Percentiles rank a stretch among this genome's conserved stretches.
These are phyloP conservation scores for Andricus quercusramuli DNA, from an alignment of 2,888 invertebrate species.

Conservation along the genomic window DNA sequence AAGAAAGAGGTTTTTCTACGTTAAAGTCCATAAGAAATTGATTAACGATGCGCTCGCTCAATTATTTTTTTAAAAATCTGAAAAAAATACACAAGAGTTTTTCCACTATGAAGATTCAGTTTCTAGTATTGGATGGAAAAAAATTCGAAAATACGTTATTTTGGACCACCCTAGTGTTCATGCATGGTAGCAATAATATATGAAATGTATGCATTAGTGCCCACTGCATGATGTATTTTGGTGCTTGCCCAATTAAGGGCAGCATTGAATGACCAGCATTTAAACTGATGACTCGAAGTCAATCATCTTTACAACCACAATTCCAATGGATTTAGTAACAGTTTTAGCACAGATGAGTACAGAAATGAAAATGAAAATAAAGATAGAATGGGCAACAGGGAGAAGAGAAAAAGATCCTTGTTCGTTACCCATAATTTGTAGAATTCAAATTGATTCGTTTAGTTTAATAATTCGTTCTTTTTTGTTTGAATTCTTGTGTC, in stretches of 20 bases:
- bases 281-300: conserved; percentile 30
- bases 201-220: conserved; percentile 28
- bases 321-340: conserved; percentile 30
- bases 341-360: not conserved
- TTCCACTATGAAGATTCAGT: too few species aligned
- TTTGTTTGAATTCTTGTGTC: too few species aligned
- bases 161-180: too few species aligned
- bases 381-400: not conserved
- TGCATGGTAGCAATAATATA: conserved; percentile 31
- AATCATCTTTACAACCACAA: conserved; percentile 28
- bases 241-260: conserved; percentile 21
- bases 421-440: conserved; percentile 25
- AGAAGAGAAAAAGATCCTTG: conserved; percentile 5
- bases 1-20: too few species aligned
- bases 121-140: too few species aligned
- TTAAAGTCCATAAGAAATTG: too few species aligned
- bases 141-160: too few species aligned
- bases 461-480: not conserved
- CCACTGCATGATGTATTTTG: conserved; percentile 29
- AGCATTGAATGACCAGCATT: conserved; percentile 24
- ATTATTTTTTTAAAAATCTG: too few species aligned
- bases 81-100: too few species aligned
- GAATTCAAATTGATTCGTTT: not conserved
- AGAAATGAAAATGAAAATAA: conserved; percentile 10
- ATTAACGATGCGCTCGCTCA: too few species aligned